A percentile compares a stretch with the other conserved stretches of the same genome.
phyloP scores from a whole-genome alignment of 2,113 vertebrate species.

The Telmatochromis brichardi region DNA sequence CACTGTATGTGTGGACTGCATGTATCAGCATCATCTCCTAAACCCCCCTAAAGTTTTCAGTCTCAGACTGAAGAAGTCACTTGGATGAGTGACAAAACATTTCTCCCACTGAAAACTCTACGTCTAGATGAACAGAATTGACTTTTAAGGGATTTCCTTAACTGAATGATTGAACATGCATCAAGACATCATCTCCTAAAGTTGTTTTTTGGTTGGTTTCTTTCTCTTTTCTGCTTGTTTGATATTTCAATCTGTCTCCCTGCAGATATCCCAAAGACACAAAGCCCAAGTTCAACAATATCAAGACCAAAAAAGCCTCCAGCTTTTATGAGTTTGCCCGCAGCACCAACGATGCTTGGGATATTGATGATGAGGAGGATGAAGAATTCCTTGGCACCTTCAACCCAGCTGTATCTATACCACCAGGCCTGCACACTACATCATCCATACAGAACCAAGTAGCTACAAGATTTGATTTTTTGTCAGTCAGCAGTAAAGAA shows the following conservation, averaged over 20 bases:
- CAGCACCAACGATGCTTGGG: slow-evolving; percentile 94
- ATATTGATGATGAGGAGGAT: slow-evolving; percentile 88
- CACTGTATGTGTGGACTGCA: background rate
- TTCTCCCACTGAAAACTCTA: background rate
- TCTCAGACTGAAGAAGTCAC: background rate
- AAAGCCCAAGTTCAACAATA: slow-evolving; percentile 73
- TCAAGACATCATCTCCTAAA: background rate
- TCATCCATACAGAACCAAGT: slow-evolving; percentile 60
- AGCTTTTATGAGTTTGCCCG: slow-evolving; percentile 93
- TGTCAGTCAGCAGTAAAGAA: background rate
- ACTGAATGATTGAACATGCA: background rate
- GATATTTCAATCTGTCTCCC: background rate
- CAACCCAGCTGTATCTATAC: background rate
- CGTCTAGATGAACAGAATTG: background rate
- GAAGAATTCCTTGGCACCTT: slow-evolving; percentile 57
- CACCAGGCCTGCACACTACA: slow-evolving; percentile 56
- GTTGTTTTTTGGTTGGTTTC: background rate
- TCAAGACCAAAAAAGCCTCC: slow-evolving; percentile 86
- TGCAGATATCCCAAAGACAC: slow-evolving; percentile 85
- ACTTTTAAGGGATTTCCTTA: background rate
- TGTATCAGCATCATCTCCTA: background rate
- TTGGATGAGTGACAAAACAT: background rate
- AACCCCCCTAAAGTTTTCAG: background rate
- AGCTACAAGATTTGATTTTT: background rate
- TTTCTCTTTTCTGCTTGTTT: background rate